Evolutionary conservation across 2,113 vertebrate species (phyloP), one percentile per base, ranked within the genome.

Genomic region (Calypte anna): DNA sequence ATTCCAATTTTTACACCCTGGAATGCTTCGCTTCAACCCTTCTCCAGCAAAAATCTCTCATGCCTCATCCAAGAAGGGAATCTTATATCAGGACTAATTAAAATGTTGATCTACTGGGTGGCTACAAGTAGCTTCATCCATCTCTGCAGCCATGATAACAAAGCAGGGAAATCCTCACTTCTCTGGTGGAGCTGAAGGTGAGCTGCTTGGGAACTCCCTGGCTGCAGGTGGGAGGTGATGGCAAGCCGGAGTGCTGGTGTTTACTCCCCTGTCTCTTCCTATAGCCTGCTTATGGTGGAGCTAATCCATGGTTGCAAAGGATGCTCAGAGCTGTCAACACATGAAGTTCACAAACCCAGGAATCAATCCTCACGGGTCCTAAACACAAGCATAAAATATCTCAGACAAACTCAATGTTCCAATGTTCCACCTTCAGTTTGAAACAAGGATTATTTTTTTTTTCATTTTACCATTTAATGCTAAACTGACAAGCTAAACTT

Each of bases 401-500:
- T 88, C 40, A 10, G 94, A 67, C 50, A 70, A 85, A 64, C 18
- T 20, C n/a, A 6, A 2, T 6, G 77, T 68, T 46, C 68, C 88
- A 63, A 13, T 64, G 40, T 40, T 40, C 40, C 12, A 40, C 40
- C 40, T 40, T 40, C 40, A 40, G 40, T 62, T 58, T 75, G 86
- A 77, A 87, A 50, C 11, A 61, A 24, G 2, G n/a, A 43, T 9
- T 53, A 50, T 55, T 21, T 8, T 48, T 8, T 69, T 57, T 64
- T 79, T 62, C 21, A 31, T 83, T 82, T 86, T 50, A 43, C 38
- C 82, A 30, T 88, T 72, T 72, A 67, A 84, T 31, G 67, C 83
- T 77, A 81, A 80, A 64, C 61, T 48, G 94, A 78, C 90, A 86
- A 51, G 82, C 55, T 78, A 86, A 46, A 91, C 53, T 94, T 63